Percentiles rank a stretch among this genome's conserved stretches.
These are phyloP conservation scores for Apoda limacodes DNA, from an alignment of 2,888 invertebrate genomes.

Conservation along the genomic window DNA sequence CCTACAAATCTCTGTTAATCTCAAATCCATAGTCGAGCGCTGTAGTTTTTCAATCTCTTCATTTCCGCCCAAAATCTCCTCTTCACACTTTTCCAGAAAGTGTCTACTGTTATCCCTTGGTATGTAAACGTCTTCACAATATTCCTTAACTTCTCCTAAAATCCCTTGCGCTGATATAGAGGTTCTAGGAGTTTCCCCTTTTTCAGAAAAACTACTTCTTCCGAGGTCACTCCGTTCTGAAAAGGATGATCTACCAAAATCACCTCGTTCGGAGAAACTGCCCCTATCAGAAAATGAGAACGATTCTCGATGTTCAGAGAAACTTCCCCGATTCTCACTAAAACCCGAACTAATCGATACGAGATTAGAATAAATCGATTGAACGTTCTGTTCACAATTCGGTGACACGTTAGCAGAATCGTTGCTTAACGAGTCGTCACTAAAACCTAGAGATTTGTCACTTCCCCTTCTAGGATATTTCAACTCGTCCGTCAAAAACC, in stretches of 20 bases:
- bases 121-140: constrained; percentile 50
- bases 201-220: constrained; percentile 52
- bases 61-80: constrained; percentile 33
- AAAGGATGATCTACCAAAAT: constrained; percentile 51
- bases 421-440: constrained; percentile 80
- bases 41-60: constrained; percentile 54
- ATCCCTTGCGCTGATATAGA: constrained; percentile 58
- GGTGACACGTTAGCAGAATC: constrained; percentile 70
- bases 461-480: constrained; percentile 73
- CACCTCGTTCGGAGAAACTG: constrained; percentile 58
- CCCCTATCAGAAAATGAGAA: constrained; percentile 62
- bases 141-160: constrained; percentile 56
- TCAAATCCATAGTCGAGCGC: constrained; percentile 54
- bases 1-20: constrained; percentile 48
- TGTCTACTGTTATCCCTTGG: constrained; percentile 41
- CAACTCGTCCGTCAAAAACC: constrained; percentile 37
- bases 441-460: constrained; percentile 77
- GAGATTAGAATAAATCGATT: constrained; percentile 62
- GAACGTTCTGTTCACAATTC: constrained; percentile 61
- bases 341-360: constrained; percentile 72
- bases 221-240: constrained; percentile 71
- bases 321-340: constrained; percentile 65
- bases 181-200: constrained; percentile 56
- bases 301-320: constrained; percentile 57
- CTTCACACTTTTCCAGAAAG: constrained; percentile 43